Percentiles rank a stretch among this genome's conserved stretches.
Evolutionary conservation across 1,140 invertebrate species (phyloP).

Genomic region (Panagrolaimus sp.): DNA sequence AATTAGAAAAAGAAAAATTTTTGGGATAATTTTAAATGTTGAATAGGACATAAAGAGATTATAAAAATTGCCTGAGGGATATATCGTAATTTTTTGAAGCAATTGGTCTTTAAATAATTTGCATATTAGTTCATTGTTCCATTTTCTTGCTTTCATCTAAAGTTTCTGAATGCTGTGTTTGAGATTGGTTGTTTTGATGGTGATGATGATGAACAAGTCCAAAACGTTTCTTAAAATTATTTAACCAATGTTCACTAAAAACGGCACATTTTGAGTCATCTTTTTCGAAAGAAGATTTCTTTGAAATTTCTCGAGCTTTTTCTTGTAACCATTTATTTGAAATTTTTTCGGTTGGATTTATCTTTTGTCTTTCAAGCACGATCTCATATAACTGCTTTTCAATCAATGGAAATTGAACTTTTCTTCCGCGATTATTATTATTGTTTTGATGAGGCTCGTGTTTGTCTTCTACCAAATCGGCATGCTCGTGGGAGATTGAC

Average conservation of each 20-base stretch:
- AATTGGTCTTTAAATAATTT: no score
- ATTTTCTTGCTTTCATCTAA: no score
- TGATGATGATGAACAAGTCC: background rate
- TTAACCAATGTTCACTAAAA: constrained; percentile 14
- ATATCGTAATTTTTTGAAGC: no score
- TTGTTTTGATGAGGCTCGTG: background rate
- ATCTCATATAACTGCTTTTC: background rate
- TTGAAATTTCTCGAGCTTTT: background rate
- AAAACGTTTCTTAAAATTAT: constrained; percentile 15
- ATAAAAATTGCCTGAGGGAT: no score
- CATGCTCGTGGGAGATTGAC: background rate
- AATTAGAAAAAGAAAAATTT: no score
- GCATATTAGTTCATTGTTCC: no score
- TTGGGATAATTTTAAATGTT: no score
- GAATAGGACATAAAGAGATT: no score
- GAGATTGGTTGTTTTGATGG: background rate
- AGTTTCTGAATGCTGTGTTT: no score
- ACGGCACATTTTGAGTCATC: background rate
- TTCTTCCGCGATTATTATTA: background rate
- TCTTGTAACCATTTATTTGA: constrained; percentile 13
- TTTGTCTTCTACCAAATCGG: background rate
- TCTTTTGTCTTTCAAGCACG: background rate
- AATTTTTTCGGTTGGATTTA: constrained; percentile 3
- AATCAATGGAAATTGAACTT: background rate
- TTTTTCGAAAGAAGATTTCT: background rate